These are phyloP conservation scores for Scaptomyza cyrtandrae DNA, from an alignment of 2,888 invertebrate genomes.

Conservation along the genomic window DNA sequence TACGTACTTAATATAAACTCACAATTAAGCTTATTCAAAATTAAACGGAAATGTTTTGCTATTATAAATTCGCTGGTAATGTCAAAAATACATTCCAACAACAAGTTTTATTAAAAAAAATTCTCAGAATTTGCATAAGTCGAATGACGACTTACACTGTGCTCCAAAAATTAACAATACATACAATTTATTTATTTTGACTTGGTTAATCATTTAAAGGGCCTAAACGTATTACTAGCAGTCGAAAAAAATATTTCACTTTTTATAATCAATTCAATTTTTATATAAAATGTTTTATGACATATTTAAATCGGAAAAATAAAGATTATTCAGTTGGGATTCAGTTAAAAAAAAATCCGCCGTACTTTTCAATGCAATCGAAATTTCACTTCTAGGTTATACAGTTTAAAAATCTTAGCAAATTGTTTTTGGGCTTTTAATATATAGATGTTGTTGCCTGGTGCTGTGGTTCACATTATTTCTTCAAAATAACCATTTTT, in stretches of 20 bases:
- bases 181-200: too few relatives aligned
- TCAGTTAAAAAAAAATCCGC: background rate
- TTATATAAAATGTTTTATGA: background rate
- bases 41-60: background rate
- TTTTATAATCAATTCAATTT: background rate
- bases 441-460: background rate
- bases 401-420: background rate
- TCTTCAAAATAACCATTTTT: slow-evolving; percentile 13
- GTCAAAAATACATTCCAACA: background rate
- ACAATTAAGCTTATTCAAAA: background rate
- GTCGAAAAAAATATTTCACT: background rate
- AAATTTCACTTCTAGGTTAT: background rate
- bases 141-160: slow-evolving; percentile 8
- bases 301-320: too few relatives aligned
- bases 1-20: slow-evolving; percentile 54
- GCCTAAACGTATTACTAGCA: too few relatives aligned
- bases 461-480: slow-evolving; percentile 25
- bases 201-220: too few relatives aligned
- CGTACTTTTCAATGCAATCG: background rate
- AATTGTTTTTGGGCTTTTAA: background rate
- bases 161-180: background rate
- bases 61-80: slow-evolving; percentile 3
- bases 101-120: background rate
- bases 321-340: background rate
- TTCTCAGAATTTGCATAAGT: slow-evolving; percentile 24